Evolutionary conservation across 2,113 vertebrate genomes (phyloP).

Genomic region (Puma concolor): DNA sequence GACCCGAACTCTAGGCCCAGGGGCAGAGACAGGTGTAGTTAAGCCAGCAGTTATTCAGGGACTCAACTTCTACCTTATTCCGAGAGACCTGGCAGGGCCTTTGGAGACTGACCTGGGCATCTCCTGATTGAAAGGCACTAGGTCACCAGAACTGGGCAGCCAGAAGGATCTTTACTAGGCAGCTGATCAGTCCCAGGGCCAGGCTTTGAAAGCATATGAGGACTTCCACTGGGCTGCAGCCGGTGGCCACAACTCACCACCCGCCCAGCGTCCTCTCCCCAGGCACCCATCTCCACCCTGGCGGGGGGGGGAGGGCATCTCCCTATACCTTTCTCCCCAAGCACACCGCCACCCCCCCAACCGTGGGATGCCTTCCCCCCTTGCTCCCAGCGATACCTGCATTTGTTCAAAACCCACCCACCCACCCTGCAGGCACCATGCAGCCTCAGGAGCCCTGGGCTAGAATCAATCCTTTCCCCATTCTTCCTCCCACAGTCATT

Average conservation of each 20-base stretch:
- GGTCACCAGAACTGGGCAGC: background rate
- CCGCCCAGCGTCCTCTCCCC: background rate
- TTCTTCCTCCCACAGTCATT: background rate
- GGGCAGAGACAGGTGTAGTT: background rate
- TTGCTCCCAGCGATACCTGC: background rate
- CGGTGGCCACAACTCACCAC: background rate
- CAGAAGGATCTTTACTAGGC: background rate
- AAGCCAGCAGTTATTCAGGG: background rate
- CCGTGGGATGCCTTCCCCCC: background rate
- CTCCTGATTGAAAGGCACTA: background rate
- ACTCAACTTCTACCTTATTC: background rate
- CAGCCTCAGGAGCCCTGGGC: background rate
- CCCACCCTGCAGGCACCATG: background rate
- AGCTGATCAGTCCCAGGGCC: background rate
- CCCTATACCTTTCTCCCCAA: background rate
- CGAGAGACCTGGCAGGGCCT: background rate
- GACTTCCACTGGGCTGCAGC: background rate
- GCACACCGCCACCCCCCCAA: background rate
- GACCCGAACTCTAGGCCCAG: background rate
- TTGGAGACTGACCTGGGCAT: background rate
- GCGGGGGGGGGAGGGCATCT: background rate
- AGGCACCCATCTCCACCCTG: background rate
- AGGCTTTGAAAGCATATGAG: background rate
- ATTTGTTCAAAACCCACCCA: background rate
- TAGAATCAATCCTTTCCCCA: background rate